A percentile compares a stretch with the other conserved stretches of the same genome.
phyloP scores from a whole-genome alignment of 1,140 invertebrate genomes.

The Drosophila azteca region DNA sequence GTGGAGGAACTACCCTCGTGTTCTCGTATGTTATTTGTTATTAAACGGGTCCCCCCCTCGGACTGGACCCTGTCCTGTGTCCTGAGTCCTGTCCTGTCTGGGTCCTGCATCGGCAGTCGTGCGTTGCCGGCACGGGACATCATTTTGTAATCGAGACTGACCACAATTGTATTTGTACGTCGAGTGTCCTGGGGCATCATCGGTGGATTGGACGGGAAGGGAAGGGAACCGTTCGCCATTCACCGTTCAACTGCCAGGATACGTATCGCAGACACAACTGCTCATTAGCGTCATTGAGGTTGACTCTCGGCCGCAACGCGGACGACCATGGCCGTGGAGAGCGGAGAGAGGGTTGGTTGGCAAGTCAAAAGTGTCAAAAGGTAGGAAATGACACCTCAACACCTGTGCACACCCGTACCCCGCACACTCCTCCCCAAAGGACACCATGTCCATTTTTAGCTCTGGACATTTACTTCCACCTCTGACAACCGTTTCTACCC shows the following conservation, averaged over 20 bases:
- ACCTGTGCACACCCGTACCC: constrained; percentile 8
- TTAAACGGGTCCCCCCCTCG: constrained; percentile 53
- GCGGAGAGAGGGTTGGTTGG: background rate
- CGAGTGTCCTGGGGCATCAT: background rate
- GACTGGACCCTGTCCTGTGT: constrained; percentile 40
- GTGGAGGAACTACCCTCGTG: constrained; percentile 59
- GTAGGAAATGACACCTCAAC: constrained; percentile 38
- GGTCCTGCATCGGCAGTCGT: constrained; percentile 45
- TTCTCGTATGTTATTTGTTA: constrained; percentile 57
- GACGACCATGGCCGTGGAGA: no score
- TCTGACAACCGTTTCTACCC: background rate
- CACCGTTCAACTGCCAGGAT: constrained; percentile 34
- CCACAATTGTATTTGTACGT: constrained; percentile 55
- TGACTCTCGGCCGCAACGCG: background rate
- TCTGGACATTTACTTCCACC: background rate
- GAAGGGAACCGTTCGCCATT: background rate
- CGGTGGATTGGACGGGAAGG: background rate
- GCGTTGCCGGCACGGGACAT: constrained; percentile 48
- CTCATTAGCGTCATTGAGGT: constrained; percentile 57
- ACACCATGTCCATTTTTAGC: no score
- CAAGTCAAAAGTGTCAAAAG: constrained; percentile 53
- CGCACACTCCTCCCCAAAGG: background rate
- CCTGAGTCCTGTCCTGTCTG: constrained; percentile 35
- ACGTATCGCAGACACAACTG: constrained; percentile 17
- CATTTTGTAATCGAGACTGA: constrained; percentile 76